These are phyloP conservation scores for Acomys russatus DNA, from an alignment of 2,797 vertebrate genomes.

Conservation along the genomic window DNA sequence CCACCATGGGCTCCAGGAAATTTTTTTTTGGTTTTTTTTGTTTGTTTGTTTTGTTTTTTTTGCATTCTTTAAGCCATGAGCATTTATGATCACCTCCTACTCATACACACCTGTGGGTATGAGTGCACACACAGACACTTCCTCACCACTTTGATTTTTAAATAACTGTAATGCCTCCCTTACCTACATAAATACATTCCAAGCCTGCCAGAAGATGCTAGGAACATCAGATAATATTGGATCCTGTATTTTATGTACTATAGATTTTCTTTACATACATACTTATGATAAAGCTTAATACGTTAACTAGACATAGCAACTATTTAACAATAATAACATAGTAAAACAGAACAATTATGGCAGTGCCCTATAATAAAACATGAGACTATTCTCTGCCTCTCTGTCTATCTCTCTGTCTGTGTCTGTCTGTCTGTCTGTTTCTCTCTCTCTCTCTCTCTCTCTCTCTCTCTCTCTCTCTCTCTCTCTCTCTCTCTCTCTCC, in stretches of 20 bases:
- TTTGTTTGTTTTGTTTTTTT: too few species aligned
- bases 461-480: not conserved
- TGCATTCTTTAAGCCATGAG: not conserved
- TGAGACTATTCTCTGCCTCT: not conserved
- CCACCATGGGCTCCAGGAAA: not conserved
- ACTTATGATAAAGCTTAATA: not conserved
- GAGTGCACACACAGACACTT: not conserved
- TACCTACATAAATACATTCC: not conserved
- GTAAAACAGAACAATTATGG: not conserved
- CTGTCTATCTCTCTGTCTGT: not conserved
- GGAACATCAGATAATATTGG: not conserved
- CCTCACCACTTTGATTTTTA: not conserved
- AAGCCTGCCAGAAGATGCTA: not conserved
- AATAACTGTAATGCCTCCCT: not conserved
- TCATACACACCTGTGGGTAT: fast-evolving
- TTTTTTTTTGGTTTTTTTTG: not conserved
- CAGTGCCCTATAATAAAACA: not conserved
- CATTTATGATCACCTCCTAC: not conserved
- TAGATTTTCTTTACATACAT: not conserved
- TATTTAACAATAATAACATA: not conserved
- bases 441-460: not conserved
- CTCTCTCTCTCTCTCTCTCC: too few species aligned
- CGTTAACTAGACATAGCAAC: not conserved
- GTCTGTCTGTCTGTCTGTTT: too few species aligned
- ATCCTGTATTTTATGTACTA: not conserved